Percentiles rank a stretch among this genome's conserved stretches.
Evolutionary conservation across 2,113 vertebrate genomes (phyloP).

Genomic region (Chaetodon trifascialis): DNA sequence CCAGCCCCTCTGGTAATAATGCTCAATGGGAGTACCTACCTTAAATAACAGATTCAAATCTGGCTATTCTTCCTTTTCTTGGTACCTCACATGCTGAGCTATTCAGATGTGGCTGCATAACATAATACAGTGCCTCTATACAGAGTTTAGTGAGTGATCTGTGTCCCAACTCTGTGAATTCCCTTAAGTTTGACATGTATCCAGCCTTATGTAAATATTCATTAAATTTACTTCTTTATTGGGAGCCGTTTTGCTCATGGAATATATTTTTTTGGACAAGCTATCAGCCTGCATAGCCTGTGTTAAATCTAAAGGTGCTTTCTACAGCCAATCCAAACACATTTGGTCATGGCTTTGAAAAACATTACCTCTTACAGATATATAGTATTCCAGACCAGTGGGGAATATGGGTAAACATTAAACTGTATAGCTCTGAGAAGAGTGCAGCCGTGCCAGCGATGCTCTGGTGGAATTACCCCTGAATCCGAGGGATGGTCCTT

Average conservation of each 20-base stretch:
- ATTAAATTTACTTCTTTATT: conserved; percentile 68
- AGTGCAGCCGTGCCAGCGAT: conserved; percentile 56
- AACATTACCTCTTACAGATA: conserved; percentile 96
- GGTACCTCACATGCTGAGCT: not conserved
- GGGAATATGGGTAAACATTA: conserved; percentile 97
- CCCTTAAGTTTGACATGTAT: conserved; percentile 55
- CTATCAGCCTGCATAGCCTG: conserved; percentile 88
- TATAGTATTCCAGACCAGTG: conserved; percentile 92
- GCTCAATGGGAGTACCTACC: conserved; percentile 3
- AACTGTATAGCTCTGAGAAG: conserved; percentile 92
- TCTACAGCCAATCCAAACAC: conserved; percentile 94
- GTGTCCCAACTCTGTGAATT: conserved; percentile 45
- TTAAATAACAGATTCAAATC: conserved; percentile 26
- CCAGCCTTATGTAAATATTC: conserved; percentile 74
- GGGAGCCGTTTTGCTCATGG: conserved; percentile 57
- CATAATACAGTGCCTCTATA: conserved; percentile 7
- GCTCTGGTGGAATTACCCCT: conserved; percentile 61
- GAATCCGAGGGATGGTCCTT: conserved; percentile 29
- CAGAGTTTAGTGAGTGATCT: conserved; percentile 49
- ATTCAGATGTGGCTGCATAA: conserved; percentile 30
- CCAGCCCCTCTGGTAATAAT: conserved; percentile 17
- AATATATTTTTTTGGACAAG: conserved; percentile 73
- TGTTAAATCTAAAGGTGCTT: conserved; percentile 91
- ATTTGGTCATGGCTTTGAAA: conserved; percentile 96
- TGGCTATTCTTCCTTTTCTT: not conserved